These are phyloP conservation scores for Pedicia rivosa DNA, from an alignment of 2,888 invertebrate genomes.

Conservation along the genomic window DNA sequence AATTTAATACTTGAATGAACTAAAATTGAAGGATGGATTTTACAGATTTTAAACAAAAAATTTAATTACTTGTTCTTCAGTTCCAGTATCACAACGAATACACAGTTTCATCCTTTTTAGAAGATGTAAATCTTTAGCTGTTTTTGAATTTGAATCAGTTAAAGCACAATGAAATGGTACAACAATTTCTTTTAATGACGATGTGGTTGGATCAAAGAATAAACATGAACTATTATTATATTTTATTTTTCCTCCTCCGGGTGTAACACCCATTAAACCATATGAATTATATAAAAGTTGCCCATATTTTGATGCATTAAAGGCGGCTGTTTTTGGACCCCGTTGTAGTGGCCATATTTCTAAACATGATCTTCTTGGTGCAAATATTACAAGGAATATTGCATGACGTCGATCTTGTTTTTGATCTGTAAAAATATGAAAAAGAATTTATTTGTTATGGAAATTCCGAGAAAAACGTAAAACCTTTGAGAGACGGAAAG, in stretches of 20 bases:
- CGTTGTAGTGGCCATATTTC: conserved; percentile 88
- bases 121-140: conserved; percentile 75
- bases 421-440: too few relatives aligned
- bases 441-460: too few relatives aligned
- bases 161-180: conserved; percentile 87
- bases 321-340: conserved; percentile 80
- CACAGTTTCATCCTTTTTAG: conserved; percentile 57
- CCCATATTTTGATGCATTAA: conserved; percentile 75
- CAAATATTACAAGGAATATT: conserved; percentile 82
- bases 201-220: conserved; percentile 63
- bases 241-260: conserved; percentile 37
- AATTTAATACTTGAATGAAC: too few relatives aligned
- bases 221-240: conserved; percentile 45
- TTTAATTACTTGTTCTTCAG: conserved; percentile 28
- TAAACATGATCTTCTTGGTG: conserved; percentile 78
- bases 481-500: too few relatives aligned
- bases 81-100: conserved; percentile 41
- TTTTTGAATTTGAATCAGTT: conserved; percentile 72
- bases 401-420: conserved; percentile 31
- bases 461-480: too few relatives aligned
- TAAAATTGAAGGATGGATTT: too few relatives aligned
- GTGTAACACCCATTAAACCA: conserved; percentile 57
- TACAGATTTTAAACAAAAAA: too few relatives aligned
- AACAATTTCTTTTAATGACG: conserved; percentile 61
- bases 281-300: conserved; percentile 65